phyloP scores from a whole-genome alignment of 1,140 invertebrate species.

The Cardiocondyla obscurior region DNA sequence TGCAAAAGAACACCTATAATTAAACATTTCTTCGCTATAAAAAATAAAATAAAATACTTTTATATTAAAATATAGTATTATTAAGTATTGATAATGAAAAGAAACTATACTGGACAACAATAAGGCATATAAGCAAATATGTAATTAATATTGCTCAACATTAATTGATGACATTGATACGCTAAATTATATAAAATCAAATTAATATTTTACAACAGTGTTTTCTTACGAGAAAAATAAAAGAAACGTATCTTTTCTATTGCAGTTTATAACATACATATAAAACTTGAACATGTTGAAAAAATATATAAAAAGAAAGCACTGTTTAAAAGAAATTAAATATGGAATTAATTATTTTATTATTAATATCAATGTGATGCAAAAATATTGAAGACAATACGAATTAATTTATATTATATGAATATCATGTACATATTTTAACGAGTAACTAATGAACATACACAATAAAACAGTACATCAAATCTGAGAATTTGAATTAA shows the following conservation, averaged over 20 bases:
- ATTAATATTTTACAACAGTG: not conserved
- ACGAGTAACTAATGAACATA: not conserved
- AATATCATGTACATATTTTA: conserved; percentile 15
- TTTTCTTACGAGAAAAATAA: not conserved
- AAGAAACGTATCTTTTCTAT: not conserved
- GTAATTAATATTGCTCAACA: conserved; percentile 39
- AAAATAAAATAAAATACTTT: not conserved
- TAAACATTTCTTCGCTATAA: conserved; percentile 14
- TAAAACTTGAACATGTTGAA: not conserved
- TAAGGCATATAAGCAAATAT: conserved; percentile 30
- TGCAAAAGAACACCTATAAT: not conserved
- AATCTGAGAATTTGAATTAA: not conserved
- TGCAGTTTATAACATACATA: conserved; percentile 14
- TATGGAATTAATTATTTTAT: not conserved
- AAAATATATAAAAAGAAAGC: conserved; percentile 27
- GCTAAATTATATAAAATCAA: conserved; percentile 8
- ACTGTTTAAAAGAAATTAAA: conserved; percentile 1
- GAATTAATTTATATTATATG: conserved; percentile 1
- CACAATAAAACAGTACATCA: not conserved
- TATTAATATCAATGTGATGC: conserved; percentile 4
- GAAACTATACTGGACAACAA: conserved; percentile 16
- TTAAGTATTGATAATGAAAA: conserved; percentile 29
- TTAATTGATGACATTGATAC: not conserved
- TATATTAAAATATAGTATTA: conserved; percentile 4
- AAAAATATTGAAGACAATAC: not conserved